A percentile compares a stretch with the other conserved stretches of the same genome.
Conservation (phyloP, 2,888 invertebrate species). For the Lampropteryx suffumata region DNA sequence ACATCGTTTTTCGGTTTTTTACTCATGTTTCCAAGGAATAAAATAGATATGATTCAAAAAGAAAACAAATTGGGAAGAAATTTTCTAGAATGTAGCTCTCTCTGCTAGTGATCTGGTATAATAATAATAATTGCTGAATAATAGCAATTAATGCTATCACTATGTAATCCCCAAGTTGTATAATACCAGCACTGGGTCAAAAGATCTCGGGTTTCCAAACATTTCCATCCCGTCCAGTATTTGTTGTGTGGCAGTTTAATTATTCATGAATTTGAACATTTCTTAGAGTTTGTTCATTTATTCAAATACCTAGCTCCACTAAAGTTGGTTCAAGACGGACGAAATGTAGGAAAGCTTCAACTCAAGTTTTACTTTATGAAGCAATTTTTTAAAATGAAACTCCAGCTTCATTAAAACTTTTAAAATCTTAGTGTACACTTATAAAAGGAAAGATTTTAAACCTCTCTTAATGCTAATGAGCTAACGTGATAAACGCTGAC, state of each 20-base stretch:
- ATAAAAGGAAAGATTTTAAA: slow-evolving; percentile 1
- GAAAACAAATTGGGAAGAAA: too few species aligned
- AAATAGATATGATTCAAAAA: too few species aligned
- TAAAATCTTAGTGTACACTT: slow-evolving; percentile 7
- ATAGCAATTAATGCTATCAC: too few species aligned
- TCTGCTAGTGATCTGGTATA: too few species aligned
- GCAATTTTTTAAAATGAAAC: slow-evolving; percentile 18
- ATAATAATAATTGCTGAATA: too few species aligned
- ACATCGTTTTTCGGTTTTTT: too few species aligned
- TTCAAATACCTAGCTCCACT: slow-evolving; percentile 5
- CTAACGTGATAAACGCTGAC: background rate
- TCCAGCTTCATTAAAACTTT: slow-evolving; percentile 28
- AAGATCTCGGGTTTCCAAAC: too few species aligned
- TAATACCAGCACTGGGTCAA: too few species aligned
- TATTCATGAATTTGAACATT: slow-evolving; percentile 11
- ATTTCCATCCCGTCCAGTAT: background rate
- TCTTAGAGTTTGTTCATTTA: slow-evolving; percentile 12
- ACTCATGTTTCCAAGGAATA: too few species aligned
- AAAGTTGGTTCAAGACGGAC: slow-evolving; percentile 6
- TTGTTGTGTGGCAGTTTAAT: slow-evolving; percentile 4
- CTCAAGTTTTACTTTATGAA: slow-evolving; percentile 5
- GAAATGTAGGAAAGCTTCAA: slow-evolving; percentile 7
- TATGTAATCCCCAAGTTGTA: too few species aligned
- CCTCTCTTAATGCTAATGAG: slow-evolving; percentile 11
- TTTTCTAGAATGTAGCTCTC: too few species aligned